Evolutionary conservation across 53 echinoderm and acorn worm genomes (phyloP), one percentile per base, ranked within the genome.

Genomic region (Henricia sp.): DNA sequence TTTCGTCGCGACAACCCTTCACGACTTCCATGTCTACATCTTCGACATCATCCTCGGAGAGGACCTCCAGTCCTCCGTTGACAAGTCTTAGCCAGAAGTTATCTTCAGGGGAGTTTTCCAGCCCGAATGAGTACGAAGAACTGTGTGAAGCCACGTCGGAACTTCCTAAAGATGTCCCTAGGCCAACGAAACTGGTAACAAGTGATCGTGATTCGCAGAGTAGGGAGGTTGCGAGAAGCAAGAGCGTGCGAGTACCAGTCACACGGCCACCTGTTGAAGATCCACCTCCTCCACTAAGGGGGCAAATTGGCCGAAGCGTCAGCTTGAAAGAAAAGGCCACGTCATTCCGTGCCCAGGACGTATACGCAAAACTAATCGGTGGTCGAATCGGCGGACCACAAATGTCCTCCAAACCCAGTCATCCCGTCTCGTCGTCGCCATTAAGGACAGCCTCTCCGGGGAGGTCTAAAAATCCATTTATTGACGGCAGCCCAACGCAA

Each of bases 71-170:
- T 58, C 80, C 80, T 19, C 33, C 50, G 29, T 80, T 64, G n/a
- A 40, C 50, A 16, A 80, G 30, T 53, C 1, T 55, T 9, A 53
- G 37, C 30, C 80, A 46, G 80, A 80, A 80, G 63, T 33, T 62
- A 6, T 21, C 64, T 9, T 48, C 78, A 35, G 80, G 80, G 34
- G 80, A 64, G 50, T 80, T 64, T 35, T 70, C 70, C 28, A 69
- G 78, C 26, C 63, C 80, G 3, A 86, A 86, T 44, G 91, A 90
- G 68, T 93, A 93, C 54, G 93, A 93, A 67, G 93, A 93, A 67
- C 82, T 93, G 19, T 90, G 90, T 14, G 55, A 84, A 23, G 93
- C 93, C 16, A 54, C 90, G 0, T 93, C 93, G 5, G 62, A 39
- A 16, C 39, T 19, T 41, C 32, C 76, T 19, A 59, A 76, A 29